Evolutionary conservation across 2,797 vertebrate species (phyloP), one percentile per base, ranked within the genome.

Genomic region (Botia kubotai): DNA sequence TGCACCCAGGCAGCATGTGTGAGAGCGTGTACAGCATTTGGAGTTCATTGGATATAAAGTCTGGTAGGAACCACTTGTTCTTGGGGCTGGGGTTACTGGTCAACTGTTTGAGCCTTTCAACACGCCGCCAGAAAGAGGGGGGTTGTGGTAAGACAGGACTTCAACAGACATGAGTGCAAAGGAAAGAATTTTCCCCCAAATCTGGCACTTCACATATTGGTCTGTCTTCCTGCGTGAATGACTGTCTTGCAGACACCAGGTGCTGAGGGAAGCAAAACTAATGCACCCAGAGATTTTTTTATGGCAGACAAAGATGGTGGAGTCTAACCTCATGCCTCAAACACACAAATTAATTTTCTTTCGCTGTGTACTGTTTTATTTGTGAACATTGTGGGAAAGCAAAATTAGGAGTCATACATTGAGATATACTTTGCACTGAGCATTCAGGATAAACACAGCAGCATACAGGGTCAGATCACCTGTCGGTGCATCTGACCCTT

Each of bases 1-100:
- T 83, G 76, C 72, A 82, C 83, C 72, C 85, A 81, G 87, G 81
- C 80, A 29, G 72, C 52, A 65, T 62, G 33, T 36, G 71, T 43
- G 85, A 23, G 69, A 10, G 65, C 13, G 21, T 16, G 23, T 17
- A 63, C 6, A 71, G 86, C 88, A 89, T 58, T 53, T 81, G 79
- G 77, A 86, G 75, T 83, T 89, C 91, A 91, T 91, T 91, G 88
- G 86, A 90, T 90, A 91, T 90, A 91, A 88, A 88, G 89, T 90
- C 89, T 91, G 91, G 86, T 85, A 70, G 90, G 86, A 86, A 88
- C 60, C 65, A 76, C 75, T 82, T 76, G 86, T 82, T 89, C 89
- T 77, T 48, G 84, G 77, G 68, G 78, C 82, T 84, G 72, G 84
- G 48, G 62, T 52, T 48, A 67, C 48, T 77, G 58, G 73, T 83